Evolutionary conservation across 2,113 vertebrate species (phyloP), one percentile per base, ranked within the genome.

Genomic region (Syngnathoides biaculeatus): DNA sequence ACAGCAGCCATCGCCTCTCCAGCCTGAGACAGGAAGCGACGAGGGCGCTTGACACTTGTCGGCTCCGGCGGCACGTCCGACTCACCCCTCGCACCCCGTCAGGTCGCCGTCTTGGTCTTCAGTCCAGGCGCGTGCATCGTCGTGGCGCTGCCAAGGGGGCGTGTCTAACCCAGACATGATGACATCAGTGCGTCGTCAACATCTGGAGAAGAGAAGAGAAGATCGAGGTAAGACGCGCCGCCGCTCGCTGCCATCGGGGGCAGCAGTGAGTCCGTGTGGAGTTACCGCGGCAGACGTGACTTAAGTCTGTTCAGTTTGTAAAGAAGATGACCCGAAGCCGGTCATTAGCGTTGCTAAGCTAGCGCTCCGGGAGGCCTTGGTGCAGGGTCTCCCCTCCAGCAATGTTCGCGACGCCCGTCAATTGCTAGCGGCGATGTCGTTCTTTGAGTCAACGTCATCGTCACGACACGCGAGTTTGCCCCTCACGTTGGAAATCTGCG

Each of bases 1-100:
- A 92, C 0, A 87, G 84, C 17, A 71, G 24, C 88, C 92, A 90
- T 27, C 72, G 81, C 50, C 72, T 74, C 39, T 93, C 89, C 75
- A 91, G 19, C 22, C 92, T 92, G 62, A 11, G 5, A 6, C 11
- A 2, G 22, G 22, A 26, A 15, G 22, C 26, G 13, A 55, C 11
- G 12, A 6, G 12, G 10, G 12, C n/a, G 13, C 22, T 6, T 10
- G 11, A 5, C 10, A 0, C n/a, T n/a, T n/a, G 5, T 24, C 11
- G 22, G 1, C 22, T 1, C 52, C 0, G 5, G 52, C 4, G n/a
- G 3, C 9, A 0, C n/a, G 5, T 14, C 22, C 12, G 13, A 67
- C 78, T 75, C 50, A 83, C 74, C 14, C 60, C 2, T 83, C 80
- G 57, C 68, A 79, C 35, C 69, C 84, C 65, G 76, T 78, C 69